Evolutionary conservation across 2,113 vertebrate species (phyloP), one percentile per base, ranked within the genome.

Genomic region (Petaurus breviceps): DNA sequence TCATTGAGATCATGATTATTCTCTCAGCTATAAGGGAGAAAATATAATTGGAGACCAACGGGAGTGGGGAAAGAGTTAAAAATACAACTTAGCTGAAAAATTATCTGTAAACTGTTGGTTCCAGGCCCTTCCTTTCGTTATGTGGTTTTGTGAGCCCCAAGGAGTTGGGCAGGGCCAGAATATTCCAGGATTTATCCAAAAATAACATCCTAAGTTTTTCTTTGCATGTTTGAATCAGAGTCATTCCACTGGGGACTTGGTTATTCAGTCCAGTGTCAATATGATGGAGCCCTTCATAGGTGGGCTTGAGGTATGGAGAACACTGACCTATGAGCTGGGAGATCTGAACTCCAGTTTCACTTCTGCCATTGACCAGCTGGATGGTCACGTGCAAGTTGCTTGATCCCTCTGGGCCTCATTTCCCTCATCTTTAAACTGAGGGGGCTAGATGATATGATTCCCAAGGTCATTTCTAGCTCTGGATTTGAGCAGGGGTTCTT

Each of bases 11-110:
- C n/a, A n/a, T n/a, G n/a, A n/a, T n/a, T n/a, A n/a, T 96, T 96
- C 24, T 97, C 77, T 94, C 94, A 98, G 96, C 97, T 97, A n/a
- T 94, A 89, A 97, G 97, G 91, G 96, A n/a, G n/a, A n/a, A n/a
- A n/a, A n/a, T n/a, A n/a, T n/a, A n/a, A n/a, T n/a, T n/a, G n/a
- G n/a, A 93, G 23, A n/a, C 25, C 24, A 95, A 43, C 26, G 95
- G 94, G 84, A 94, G 93, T 90, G 51, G 54, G 77, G 93, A 96
- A 92, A 46, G 89, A 93, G 31, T 96, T 96, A 90, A 89, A 98
- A 96, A 95, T 91, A 25, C 68, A 97, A 12, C 95, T 97, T 90
- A 49, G 51, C 91, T 96, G 61, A 93, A 96, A 96, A 97, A 96
- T 57, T 91, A 22, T 57, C 96, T 95, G 68, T 43, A 96, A 96